A percentile compares a stretch with the other conserved stretches of the same genome.
Evolutionary conservation across 2,113 vertebrate genomes (phyloP).

Genomic region (Silurus asotus): DNA sequence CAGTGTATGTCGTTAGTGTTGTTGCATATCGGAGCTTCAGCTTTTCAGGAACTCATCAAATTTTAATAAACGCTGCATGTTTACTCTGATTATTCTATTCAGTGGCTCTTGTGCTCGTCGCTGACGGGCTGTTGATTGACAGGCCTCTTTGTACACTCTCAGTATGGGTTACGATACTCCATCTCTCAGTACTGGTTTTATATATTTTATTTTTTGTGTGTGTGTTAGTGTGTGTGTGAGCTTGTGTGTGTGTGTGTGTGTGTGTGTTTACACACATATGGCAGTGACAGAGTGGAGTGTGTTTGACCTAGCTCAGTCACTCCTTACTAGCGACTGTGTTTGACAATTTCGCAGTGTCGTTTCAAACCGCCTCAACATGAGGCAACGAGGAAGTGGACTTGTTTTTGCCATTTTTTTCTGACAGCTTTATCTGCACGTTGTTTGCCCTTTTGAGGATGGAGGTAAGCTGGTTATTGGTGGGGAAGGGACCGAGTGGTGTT

Average conservation of each 20-base stretch:
- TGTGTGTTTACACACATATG: slow-evolving; percentile 48
- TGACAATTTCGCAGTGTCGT: background rate
- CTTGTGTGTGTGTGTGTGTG: slow-evolving; percentile 33
- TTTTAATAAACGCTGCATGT: slow-evolving; percentile 70
- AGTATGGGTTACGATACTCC: slow-evolving; percentile 47
- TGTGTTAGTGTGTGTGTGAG: slow-evolving; percentile 30
- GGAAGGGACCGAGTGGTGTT: background rate
- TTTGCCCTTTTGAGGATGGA: slow-evolving; percentile 62
- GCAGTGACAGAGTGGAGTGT: slow-evolving; percentile 55
- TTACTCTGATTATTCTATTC: slow-evolving; percentile 66
- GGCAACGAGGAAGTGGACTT: background rate
- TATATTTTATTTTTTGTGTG: background rate
- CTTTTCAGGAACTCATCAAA: slow-evolving; percentile 66
- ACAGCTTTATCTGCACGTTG: slow-evolving; percentile 43
- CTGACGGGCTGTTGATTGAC: slow-evolving; percentile 54
- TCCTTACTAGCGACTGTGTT: slow-evolving; percentile 26
- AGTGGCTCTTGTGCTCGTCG: slow-evolving; percentile 50
- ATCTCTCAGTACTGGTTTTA: slow-evolving; percentile 51
- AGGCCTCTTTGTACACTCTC: slow-evolving; percentile 31
- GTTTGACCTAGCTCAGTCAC: slow-evolving; percentile 42
- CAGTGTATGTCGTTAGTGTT: background rate
- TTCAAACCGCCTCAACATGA: background rate
- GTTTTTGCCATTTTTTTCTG: slow-evolving; percentile 54
- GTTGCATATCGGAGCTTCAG: background rate
- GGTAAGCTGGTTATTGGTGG: slow-evolving; percentile 56